Evolutionary conservation across 2,888 invertebrate genomes (phyloP), one percentile per base, ranked within the genome.

Genomic region (Blastobasis adustella): DNA sequence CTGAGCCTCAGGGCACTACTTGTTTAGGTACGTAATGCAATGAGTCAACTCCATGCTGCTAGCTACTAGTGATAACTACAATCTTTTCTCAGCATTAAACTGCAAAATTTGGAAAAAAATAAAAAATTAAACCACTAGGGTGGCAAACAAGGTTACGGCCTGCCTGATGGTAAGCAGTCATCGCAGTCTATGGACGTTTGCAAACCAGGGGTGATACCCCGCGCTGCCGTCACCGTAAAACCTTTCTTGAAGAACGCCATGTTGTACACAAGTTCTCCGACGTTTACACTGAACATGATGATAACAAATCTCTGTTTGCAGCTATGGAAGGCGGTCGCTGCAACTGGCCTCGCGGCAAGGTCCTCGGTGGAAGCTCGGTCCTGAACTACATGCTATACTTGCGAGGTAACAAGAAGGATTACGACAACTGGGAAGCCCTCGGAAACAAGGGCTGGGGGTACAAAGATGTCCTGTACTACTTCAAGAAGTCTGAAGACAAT

Each of bases 281-380:
- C 3, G 23, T 23, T 23, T 46, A 5, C 5, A 38, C 7, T n/a
- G 39, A 49, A 10, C 23, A 6, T n/a, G n/a, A n/a, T n/a, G n/a
- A n/a, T n/a, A 23, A 6, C 36, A 8, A 45, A 45, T 49, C 41
- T 45, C 55, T 45, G n/a, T 59, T 88, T 88, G 39, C 80, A 95
- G 96, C 94, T 5, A 96, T 96, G 96, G 92, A 92, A 65, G 92
- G 92, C 41, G 92, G 93, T 6, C 90, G 96, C 39, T 96, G 96
- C 76, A 96, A 96, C 78, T 96, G 96, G 96, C 96, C 96, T 0
- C 89, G 98, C 23, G 97, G 98, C 0, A 97, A 97, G 77, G 96
- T 96, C 0, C 89, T 98, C 3, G 98, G 98, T 0, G 98, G 98
- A 0, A 94, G 94, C 9, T 95, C 95, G 41, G 96, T 96, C 0